Evolutionary conservation across 2,113 vertebrate genomes (phyloP).

Genomic region (Columbina picui): DNA sequence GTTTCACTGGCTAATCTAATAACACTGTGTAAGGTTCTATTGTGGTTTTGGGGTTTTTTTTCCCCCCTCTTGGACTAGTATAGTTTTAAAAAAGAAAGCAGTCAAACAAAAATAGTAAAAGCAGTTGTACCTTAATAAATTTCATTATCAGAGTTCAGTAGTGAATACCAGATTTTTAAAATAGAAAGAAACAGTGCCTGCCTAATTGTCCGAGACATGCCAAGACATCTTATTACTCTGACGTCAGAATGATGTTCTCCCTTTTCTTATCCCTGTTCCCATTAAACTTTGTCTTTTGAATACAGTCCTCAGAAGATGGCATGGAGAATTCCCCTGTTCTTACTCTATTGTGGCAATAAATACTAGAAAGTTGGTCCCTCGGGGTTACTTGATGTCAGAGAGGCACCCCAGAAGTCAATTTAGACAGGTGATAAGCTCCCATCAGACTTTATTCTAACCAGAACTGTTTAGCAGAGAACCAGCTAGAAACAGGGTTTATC

Average conservation of each 20-base stretch:
- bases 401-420: too few species aligned
- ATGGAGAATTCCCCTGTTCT: background rate
- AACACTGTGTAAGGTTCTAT: background rate
- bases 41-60: too few species aligned
- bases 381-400: background rate
- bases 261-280: background rate
- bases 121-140: background rate
- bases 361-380: background rate
- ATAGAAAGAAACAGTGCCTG: background rate
- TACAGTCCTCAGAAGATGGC: background rate
- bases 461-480: too few species aligned
- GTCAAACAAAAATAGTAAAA: background rate
- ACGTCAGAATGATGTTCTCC: rapidly evolving
- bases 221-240: background rate
- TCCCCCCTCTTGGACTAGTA: background rate
- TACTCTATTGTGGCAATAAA: background rate
- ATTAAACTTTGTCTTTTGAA: background rate
- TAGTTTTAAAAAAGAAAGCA: background rate
- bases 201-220: background rate
- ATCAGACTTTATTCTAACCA: too few species aligned
- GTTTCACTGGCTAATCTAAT: background rate
- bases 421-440: too few species aligned
- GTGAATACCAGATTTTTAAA: background rate
- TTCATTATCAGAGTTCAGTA: background rate
- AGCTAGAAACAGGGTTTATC: too few species aligned